Evolutionary conservation across 2,113 vertebrate genomes (phyloP), one percentile per base, ranked within the genome.

Genomic region (Zootoca vivipara): DNA sequence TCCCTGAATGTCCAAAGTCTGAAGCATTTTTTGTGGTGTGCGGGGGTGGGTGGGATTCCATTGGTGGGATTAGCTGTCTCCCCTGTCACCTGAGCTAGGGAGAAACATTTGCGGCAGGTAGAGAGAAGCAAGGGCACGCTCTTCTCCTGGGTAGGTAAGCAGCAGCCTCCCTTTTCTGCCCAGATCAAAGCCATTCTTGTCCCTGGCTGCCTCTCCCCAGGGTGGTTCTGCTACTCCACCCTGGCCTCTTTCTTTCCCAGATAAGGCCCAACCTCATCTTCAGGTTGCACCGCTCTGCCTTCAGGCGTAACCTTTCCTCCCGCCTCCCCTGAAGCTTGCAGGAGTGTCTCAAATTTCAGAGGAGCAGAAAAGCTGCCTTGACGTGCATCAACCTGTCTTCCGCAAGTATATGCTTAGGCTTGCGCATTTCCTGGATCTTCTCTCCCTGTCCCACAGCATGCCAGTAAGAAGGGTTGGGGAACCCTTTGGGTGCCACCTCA

Each of bases 311-410:
- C 73, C n/a, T 26, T 70, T 72, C 64, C 67, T 58, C 73, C 62
- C 46, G 62, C 85, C 38, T 2, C 18, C 72, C 24, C 3, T 0
- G 12, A 40, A 79, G n/a, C 88, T 38, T 7, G 42, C 78, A 40
- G 18, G 72, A 67, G 12, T 12, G 33, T 40, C n/a, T 75, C 2
- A 6, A 42, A n/a, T 77, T 12, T 67, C 72, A 38, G 58, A 67
- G 4, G 58, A 77, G 73, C 30, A 16, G n/a, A 40, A 64, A 6
- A 42, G 22, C 8, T 33, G 62, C 35, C 40, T 65, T n/a, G 46
- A 80, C 85, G 2, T 83, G 79, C 35, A 12, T 15, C 46, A 46
- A 86, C 79, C 85, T 90, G 89, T 64, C 77, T 22, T 22, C 30
- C 7, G 3, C 1, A 4, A 26, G 1, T 22, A n/a, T 35, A 35